Evolutionary conservation across 2,888 invertebrate genomes (phyloP), one percentile per base, ranked within the genome.

Genomic region (Machimus atricapillus): DNA sequence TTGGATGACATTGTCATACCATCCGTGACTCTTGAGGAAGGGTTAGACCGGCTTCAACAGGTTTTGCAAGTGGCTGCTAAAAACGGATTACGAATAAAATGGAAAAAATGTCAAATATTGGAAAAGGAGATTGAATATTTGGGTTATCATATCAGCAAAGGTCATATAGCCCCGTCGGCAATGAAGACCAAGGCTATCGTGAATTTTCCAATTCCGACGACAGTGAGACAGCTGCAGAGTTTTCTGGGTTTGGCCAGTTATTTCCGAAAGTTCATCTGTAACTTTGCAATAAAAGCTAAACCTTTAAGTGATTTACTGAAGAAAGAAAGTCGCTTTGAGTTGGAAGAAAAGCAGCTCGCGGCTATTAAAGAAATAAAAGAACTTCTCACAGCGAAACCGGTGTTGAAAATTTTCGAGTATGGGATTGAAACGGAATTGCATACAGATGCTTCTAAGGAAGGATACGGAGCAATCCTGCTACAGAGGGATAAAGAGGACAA

Each of bases 1-100:
- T 87, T 90, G 78, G 90, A 90, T 52, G 90, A 90, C 86, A n/a
- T 90, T 0, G 52, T 90, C 9, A 87, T 89, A 16, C 88, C 89
- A 0, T 88, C 86, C 83, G n/a, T 87, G 58, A 86, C 37, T 6
- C 66, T 83, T 16, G 79, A 83, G 16, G 87, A 87, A 77, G 89
- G 88, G 12, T 4, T 89, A 27, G 31, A 31, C 14, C 86, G 82
- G 23, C 76, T 89, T 40, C 74, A 77, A 52, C 27, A 76, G 0
- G 88, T 89, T 31, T 46, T 89, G n/a, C 16, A 86, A 31, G 58
- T 87, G n/a, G 73, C 89, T 8, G 23, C 40, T 23, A 82, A 85
- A 2, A 85, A 87, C 27, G 87, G 86, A 12, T 31, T 89, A n/a
- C 46, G 88, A 27, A 76, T 89, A 1, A 89, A 89, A 58, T 37